These are phyloP conservation scores for Pitangus sulphuratus DNA, from an alignment of 2,797 vertebrate genomes.

Conservation along the genomic window DNA sequence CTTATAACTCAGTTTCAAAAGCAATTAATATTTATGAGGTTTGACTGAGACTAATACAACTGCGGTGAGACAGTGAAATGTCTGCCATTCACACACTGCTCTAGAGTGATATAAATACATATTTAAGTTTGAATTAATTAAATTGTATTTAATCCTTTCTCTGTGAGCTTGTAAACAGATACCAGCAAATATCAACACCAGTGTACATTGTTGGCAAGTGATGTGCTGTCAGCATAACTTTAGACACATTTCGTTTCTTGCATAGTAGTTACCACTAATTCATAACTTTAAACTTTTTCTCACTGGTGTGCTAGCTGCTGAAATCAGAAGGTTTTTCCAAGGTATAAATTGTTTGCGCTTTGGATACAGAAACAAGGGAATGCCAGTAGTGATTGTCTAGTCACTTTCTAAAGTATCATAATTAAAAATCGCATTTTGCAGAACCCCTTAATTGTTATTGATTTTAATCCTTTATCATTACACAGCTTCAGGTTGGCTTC, in stretches of 20 bases:
- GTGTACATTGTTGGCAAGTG: neutral
- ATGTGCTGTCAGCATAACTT: constrained; percentile 6
- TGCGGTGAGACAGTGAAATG: neutral
- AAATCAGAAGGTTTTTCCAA: neutral
- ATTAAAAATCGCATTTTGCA: constrained; percentile 37
- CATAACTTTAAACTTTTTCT: neutral
- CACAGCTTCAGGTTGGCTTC: constrained; percentile 1
- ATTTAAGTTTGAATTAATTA: constrained; percentile 26
- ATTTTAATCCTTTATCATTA: constrained; percentile 13
- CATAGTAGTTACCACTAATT: neutral
- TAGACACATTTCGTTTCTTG: neutral
- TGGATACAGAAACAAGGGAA: neutral
- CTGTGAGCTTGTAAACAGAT: constrained; percentile 12
- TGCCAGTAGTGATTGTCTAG: neutral
- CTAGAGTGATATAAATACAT: neutral
- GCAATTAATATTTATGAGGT: constrained; percentile 53
- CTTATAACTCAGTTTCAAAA: constrained; percentile 14
- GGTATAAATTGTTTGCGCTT: neutral
- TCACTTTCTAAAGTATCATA: neutral
- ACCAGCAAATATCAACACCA: neutral
- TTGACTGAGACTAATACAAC: constrained; percentile 5
- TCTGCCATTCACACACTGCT: neutral
- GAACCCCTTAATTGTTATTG: neutral
- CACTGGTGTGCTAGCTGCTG: neutral
- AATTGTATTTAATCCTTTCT: constrained; percentile 25